Conservation (phyloP, 2,113 vertebrate species). For the Morone chrysops region DNA sequence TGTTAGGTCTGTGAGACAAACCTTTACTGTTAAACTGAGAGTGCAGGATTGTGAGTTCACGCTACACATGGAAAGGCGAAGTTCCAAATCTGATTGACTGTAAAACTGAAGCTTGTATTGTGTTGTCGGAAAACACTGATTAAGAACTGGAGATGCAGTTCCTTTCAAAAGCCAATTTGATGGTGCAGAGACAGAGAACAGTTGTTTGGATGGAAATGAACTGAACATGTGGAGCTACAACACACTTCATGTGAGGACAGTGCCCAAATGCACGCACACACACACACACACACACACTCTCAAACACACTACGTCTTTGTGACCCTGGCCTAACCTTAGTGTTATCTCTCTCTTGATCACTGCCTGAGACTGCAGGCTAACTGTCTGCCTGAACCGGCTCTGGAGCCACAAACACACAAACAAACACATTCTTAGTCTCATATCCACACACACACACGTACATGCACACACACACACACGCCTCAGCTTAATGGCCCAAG, state of each 20-base stretch:
- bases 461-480: constrained; percentile 6
- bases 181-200: background rate
- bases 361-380: constrained; percentile 21
- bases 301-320: constrained; percentile 1
- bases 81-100: background rate
- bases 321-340: constrained; percentile 37
- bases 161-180: constrained; percentile 3
- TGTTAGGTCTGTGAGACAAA: background rate
- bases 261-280: too few relatives aligned
- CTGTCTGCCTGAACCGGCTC: constrained; percentile 31
- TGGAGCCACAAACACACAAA: constrained; percentile 38
- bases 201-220: constrained; percentile 1
- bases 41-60: background rate
- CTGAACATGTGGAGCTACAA: background rate
- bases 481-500: constrained; percentile 22
- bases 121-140: constrained; percentile 15
- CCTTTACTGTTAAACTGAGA: background rate
- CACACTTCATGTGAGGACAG: background rate
- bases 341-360: constrained; percentile 48
- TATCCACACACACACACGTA: background rate
- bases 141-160: background rate
- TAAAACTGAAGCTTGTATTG: constrained; percentile 3
- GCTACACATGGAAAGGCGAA: background rate
- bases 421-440: constrained; percentile 20
- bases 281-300: background rate